Evolutionary conservation across 2,888 invertebrate species (phyloP), one percentile per base, ranked within the genome.

Genomic region (Eupelmus urozonus): DNA sequence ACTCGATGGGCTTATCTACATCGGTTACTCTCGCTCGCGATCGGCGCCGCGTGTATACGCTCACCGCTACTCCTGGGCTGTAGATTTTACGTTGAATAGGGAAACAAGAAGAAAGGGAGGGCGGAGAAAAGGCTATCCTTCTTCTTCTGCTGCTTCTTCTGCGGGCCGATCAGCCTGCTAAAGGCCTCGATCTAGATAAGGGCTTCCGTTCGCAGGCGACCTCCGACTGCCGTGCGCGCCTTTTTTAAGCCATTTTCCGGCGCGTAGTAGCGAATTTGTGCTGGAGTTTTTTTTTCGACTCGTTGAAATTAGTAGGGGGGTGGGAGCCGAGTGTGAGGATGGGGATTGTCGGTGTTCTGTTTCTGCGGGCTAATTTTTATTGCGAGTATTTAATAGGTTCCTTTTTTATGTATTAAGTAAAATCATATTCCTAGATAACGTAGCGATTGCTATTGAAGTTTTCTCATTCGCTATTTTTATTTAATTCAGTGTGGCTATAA

Each of bases 1-100:
- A 87, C 87, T 85, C 86, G 82, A 87, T 87, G 85, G 84, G 82
- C 84, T 86, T 84, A 85, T 83, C 84, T 83, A 82, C 83, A 82
- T 83, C 81, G 82, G 66, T 74, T 72, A 60, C 42, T 16, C 25
- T 57, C 51, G 29, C n/a, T n/a, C n/a, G n/a, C n/a, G n/a, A n/a
- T n/a, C n/a, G n/a, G n/a, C n/a, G n/a, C n/a, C n/a, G n/a, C n/a
- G n/a, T 62, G 70, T 57, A 34, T 62, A 29, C 20, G 5, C 63
- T 16, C 45, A 13, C 4, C 42, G 7, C 42, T 49, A 13, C 13
- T 45, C 2, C 45, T 16, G 9, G 51, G 20, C 59, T 57, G 18
- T 72, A 60, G 71, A 66, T 71, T 57, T 72, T 66, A 53, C 23
- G 16, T 18, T 13, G 59, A 74, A 34, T 42, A n/a, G 20, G 23